Percentiles rank a stretch among this genome's conserved stretches.
phyloP scores from a whole-genome alignment of 1,140 invertebrate species.

The Fopius arisanus region DNA sequence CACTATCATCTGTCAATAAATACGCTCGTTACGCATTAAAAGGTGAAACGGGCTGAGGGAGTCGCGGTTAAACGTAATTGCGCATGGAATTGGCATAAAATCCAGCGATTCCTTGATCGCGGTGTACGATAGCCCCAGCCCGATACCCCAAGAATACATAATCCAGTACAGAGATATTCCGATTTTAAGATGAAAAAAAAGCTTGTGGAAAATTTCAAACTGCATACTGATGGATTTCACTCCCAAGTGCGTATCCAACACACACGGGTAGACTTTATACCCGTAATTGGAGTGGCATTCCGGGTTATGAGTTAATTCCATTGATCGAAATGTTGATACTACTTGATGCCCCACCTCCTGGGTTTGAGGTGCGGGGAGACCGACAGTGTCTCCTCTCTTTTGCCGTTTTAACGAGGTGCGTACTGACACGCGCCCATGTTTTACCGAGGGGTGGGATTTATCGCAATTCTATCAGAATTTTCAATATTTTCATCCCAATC shows the following conservation, averaged over 20 bases:
- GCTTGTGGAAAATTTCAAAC: conserved; percentile 26
- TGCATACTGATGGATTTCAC: conserved; percentile 17
- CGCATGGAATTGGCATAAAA: conserved; percentile 35
- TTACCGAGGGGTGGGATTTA: neutral
- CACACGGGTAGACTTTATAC: neutral
- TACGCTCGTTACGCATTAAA: conserved; percentile 34
- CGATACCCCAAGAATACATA: conserved; percentile 5
- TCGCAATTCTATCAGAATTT: neutral
- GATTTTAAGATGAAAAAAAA: neutral
- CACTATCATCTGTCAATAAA: neutral
- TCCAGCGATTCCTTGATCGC: conserved; percentile 13
- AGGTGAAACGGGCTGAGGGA: conserved; percentile 11
- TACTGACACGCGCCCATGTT: neutral
- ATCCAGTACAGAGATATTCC: conserved; percentile 6
- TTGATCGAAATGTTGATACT: conserved; percentile 5
- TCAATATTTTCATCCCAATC: neutral
- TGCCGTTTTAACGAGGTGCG: conserved; percentile 2
- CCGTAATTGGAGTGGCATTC: conserved; percentile 61
- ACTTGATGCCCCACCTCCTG: conserved; percentile 12
- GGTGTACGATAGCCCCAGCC: neutral
- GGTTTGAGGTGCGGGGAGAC: neutral
- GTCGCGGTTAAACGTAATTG: conserved; percentile 33
- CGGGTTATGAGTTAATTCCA: conserved; percentile 61
- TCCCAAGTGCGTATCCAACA: neutral
- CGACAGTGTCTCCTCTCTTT: conserved; percentile 6